Conservation (phyloP, 2,113 vertebrate genomes). For the Alethe diademata region DNA sequence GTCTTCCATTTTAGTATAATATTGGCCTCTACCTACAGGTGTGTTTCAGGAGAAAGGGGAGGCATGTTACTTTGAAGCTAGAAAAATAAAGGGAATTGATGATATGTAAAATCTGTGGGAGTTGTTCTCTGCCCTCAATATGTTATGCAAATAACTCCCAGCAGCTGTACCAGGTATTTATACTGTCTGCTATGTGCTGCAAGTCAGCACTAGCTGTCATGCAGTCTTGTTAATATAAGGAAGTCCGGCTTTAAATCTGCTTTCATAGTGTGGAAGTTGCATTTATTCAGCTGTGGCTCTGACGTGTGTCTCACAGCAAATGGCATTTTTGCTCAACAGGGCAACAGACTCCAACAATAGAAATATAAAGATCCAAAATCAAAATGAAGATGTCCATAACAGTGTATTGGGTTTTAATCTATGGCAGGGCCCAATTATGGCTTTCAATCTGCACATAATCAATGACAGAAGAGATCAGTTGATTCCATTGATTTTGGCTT, state of each 20-base stretch:
- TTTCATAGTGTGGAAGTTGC: neutral
- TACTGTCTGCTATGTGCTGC: neutral
- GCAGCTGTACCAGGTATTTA: neutral
- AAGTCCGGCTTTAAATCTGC: neutral
- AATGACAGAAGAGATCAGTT: neutral
- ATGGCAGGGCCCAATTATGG: neutral
- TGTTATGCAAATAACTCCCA: neutral
- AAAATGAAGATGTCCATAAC: neutral
- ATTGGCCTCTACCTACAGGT: neutral
- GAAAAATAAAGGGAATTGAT: neutral
- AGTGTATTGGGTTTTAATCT: neutral
- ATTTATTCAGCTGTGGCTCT: neutral
- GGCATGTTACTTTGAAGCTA: neutral
- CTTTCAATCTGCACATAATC: neutral
- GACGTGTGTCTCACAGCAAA: neutral
- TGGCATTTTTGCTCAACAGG: neutral
- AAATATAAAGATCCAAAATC: neutral
- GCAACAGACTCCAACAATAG: accelerated
- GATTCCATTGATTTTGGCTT: neutral
- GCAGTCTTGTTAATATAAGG: neutral
- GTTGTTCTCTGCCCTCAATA: neutral
- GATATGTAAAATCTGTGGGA: neutral
- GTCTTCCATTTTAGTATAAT: neutral
- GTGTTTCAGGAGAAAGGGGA: neutral
- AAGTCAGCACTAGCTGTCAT: neutral